Conservation (phyloP, 2,113 vertebrate species). For the Litocranius walleri region DNA sequence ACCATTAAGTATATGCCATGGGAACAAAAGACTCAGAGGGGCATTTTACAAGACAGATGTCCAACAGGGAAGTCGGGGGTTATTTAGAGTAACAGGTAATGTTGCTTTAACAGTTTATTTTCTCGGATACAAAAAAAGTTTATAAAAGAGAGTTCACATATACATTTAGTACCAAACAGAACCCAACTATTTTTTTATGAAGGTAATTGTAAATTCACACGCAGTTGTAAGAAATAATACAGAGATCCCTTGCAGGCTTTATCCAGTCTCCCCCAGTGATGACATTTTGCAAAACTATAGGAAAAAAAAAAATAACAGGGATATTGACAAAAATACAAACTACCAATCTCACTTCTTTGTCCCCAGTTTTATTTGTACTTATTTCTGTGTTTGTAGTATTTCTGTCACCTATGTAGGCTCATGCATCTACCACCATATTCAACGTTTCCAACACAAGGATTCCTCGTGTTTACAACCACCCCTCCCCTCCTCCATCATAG, state of each 20-base stretch:
- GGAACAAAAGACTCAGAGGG: not conserved
- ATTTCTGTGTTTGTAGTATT: not conserved
- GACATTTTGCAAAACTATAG: not conserved
- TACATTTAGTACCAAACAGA: not conserved
- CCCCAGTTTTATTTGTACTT: not conserved
- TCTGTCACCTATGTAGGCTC: not conserved
- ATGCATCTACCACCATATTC: not conserved
- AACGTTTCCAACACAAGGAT: not conserved
- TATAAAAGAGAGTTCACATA: not conserved
- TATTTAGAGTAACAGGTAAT: not conserved
- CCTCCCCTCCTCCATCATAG: not conserved
- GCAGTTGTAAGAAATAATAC: not conserved
- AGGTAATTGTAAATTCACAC: not conserved
- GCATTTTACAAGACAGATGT: not conserved
- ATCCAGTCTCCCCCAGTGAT: not conserved
- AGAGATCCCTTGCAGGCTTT: not conserved
- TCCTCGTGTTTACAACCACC: not conserved
- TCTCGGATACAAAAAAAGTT: not conserved
- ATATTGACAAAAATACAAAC: not conserved
- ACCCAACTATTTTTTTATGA: not conserved
- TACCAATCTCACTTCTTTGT: not conserved
- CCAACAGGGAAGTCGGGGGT: accelerated
- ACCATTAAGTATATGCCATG: not conserved
- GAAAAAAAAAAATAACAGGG: not conserved
- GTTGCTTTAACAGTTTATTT: not conserved